These are phyloP conservation scores for Lithobates sylvaticus DNA, from an alignment of 2,797 vertebrate species.

Conservation along the genomic window DNA sequence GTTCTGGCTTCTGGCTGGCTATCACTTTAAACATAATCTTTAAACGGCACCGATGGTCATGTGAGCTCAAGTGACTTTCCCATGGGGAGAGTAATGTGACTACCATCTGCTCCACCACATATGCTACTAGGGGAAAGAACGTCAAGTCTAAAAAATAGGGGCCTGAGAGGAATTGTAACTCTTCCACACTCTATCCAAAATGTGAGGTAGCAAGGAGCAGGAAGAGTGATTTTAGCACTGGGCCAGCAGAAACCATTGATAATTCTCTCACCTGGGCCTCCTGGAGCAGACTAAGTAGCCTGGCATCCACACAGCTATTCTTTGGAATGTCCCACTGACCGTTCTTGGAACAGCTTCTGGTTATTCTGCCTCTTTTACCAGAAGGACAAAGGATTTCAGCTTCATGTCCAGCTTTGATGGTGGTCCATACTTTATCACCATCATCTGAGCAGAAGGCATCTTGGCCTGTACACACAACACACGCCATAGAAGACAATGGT, in stretches of 20 bases:
- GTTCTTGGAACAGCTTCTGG: conserved; percentile 53
- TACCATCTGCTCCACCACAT: too few species aligned
- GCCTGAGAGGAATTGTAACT: too few species aligned
- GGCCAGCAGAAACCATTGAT: not conserved
- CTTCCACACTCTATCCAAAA: too few species aligned
- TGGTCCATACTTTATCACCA: conserved; percentile 55
- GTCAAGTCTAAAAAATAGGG: too few species aligned
- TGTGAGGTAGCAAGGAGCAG: too few species aligned
- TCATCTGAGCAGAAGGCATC: conserved; percentile 64
- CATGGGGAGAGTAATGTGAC: too few species aligned
- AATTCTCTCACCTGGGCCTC: conserved; percentile 58
- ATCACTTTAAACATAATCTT: too few species aligned
- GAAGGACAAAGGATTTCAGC: conserved; percentile 63
- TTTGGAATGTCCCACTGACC: conserved; percentile 63
- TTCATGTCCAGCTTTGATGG: conserved; percentile 66
- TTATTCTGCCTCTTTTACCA: conserved; percentile 57
- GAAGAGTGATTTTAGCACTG: too few species aligned
- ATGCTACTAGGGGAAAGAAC: too few species aligned
- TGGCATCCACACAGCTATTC: conserved; percentile 53
- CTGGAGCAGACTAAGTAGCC: conserved; percentile 53
- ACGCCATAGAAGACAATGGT: not conserved
- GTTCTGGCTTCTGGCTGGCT: too few species aligned
- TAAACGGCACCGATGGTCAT: too few species aligned
- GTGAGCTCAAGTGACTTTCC: too few species aligned
- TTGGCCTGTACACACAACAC: conserved; percentile 54